These are phyloP conservation scores for Athene noctua DNA, from an alignment of 2,113 vertebrate genomes.

Conservation along the genomic window DNA sequence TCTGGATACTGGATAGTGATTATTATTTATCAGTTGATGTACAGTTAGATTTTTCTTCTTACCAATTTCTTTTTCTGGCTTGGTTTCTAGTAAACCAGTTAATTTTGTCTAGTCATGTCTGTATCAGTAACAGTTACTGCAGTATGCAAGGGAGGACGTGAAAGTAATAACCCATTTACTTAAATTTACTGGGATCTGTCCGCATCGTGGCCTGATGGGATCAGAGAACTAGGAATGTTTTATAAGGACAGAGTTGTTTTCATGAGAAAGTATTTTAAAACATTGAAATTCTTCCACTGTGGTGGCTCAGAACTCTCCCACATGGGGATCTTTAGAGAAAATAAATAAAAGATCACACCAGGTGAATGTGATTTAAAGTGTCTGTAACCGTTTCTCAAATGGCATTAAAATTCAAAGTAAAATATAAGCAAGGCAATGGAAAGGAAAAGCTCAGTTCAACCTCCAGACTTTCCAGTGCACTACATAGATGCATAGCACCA, in stretches of 20 bases:
- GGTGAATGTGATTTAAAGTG: conserved; percentile 37
- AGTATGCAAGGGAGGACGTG: not conserved
- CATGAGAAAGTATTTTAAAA: conserved; percentile 9
- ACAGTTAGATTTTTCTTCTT: not conserved
- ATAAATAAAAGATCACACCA: conserved; percentile 47
- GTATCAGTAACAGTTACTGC: not conserved
- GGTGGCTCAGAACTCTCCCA: conserved; percentile 7
- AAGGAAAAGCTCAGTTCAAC: not conserved
- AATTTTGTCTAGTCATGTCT: not conserved
- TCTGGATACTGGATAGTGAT: not conserved
- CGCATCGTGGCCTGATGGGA: not conserved
- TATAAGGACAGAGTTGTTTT: not conserved
- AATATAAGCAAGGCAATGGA: not conserved
- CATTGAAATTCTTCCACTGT: not conserved
- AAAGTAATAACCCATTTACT: not conserved
- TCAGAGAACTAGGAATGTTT: not conserved
- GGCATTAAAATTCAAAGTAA: conserved; percentile 29
- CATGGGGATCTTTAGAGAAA: conserved; percentile 8
- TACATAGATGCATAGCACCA: not conserved
- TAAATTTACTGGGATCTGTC: not conserved
- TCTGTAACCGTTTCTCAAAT: conserved; percentile 27
- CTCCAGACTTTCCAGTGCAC: not conserved
- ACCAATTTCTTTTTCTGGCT: not conserved
- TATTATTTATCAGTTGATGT: not conserved
- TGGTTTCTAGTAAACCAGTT: not conserved